Conservation (phyloP, 1,140 invertebrate species). For the Pachyrhynchus sulphureomaculatus region DNA sequence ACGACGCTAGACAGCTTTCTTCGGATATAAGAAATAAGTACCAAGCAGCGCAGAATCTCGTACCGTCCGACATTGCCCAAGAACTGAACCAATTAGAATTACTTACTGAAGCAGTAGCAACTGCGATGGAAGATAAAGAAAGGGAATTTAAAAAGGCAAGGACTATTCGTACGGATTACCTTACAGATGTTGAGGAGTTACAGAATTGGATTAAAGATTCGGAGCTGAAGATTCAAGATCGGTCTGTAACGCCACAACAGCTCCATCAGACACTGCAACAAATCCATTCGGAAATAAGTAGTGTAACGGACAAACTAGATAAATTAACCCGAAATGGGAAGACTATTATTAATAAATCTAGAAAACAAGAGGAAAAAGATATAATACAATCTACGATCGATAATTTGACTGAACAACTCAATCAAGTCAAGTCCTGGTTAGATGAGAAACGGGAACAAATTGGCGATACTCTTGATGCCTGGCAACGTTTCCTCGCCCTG, state of each 20-base stretch:
- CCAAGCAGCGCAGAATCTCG: constrained; percentile 61
- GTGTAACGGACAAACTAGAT: constrained; percentile 75
- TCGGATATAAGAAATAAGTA: constrained; percentile 68
- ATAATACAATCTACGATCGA: constrained; percentile 74
- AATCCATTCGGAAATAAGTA: constrained; percentile 72
- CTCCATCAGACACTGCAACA: constrained; percentile 76
- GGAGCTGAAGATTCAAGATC: constrained; percentile 79
- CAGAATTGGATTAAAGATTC: constrained; percentile 80
- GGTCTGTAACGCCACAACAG: constrained; percentile 71
- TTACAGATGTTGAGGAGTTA: constrained; percentile 75
- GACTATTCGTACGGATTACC: constrained; percentile 77
- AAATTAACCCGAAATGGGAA: constrained; percentile 74
- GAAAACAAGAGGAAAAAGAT: constrained; percentile 74
- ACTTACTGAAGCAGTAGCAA: constrained; percentile 72
- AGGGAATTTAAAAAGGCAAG: constrained; percentile 82
- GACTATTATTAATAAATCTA: constrained; percentile 75
- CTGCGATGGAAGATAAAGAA: constrained; percentile 82
- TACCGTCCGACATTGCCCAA: constrained; percentile 74
- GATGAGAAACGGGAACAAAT: constrained; percentile 82
- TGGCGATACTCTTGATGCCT: constrained; percentile 83
- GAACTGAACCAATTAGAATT: constrained; percentile 76
- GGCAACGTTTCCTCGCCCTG: constrained; percentile 81
- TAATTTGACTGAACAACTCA: constrained; percentile 74
- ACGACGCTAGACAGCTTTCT: constrained; percentile 63
- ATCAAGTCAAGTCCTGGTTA: constrained; percentile 72